phyloP scores from a whole-genome alignment of 2,888 invertebrate species.

The Chelonus formosanus region DNA sequence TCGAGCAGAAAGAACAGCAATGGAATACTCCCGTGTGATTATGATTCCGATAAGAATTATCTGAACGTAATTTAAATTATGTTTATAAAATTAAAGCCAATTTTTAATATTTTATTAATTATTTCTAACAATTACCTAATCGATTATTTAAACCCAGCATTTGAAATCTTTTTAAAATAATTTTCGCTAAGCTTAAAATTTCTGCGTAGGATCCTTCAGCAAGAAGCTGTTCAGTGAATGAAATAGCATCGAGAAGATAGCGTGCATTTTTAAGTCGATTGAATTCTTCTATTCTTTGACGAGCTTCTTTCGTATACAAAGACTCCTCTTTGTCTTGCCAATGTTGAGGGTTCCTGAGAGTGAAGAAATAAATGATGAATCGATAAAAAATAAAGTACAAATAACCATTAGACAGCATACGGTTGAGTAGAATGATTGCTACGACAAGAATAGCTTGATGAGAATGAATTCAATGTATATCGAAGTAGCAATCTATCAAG shows the following conservation, averaged over 20 bases:
- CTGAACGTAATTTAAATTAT: slow-evolving; percentile 33
- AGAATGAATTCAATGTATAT: slow-evolving; percentile 46
- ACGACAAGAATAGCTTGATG: slow-evolving; percentile 7
- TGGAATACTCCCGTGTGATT: slow-evolving; percentile 78
- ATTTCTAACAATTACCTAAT: background rate
- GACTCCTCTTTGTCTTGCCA: background rate
- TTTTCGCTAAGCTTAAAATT: slow-evolving; percentile 73
- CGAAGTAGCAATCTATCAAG: slow-evolving; percentile 52
- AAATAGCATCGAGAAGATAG: slow-evolving; percentile 56
- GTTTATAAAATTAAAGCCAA: background rate
- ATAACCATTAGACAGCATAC: background rate
- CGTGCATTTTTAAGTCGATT: slow-evolving; percentile 53
- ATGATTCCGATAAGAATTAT: slow-evolving; percentile 36
- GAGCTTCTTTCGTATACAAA: slow-evolving; percentile 52
- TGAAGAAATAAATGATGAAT: background rate
- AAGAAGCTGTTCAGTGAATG: slow-evolving; percentile 67
- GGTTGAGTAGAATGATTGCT: slow-evolving; percentile 1
- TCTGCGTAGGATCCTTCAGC: slow-evolving; percentile 76
- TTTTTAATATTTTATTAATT: no score
- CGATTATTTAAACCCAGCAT: slow-evolving; percentile 43
- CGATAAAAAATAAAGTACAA: background rate
- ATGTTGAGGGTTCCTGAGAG: background rate
- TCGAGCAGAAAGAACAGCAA: slow-evolving; percentile 85
- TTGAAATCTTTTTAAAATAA: slow-evolving; percentile 74
- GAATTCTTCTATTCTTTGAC: slow-evolving; percentile 57